Evolutionary conservation across 2,797 vertebrate genomes (phyloP).

Genomic region (Pachyuromys duprasi): DNA sequence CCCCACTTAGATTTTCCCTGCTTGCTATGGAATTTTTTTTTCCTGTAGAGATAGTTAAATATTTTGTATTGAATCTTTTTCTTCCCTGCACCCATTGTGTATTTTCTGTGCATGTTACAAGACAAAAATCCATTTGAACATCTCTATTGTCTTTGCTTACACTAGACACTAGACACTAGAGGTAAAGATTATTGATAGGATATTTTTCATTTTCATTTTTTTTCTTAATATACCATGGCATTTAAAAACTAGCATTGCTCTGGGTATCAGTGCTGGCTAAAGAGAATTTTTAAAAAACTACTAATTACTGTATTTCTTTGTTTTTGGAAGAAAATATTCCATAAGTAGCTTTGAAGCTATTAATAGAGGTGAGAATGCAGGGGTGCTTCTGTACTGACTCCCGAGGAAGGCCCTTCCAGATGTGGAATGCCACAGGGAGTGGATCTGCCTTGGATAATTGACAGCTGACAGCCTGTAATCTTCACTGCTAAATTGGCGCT

Average conservation of each 20-base stretch:
- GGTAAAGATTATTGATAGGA: constrained; percentile 12
- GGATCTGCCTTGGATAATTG: constrained; percentile 48
- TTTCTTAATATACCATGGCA: constrained; percentile 17
- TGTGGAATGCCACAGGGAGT: constrained; percentile 43
- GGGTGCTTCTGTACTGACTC: not conserved
- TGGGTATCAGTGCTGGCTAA: not conserved
- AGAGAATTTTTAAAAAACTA: not conserved
- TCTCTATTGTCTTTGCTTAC: constrained; percentile 51
- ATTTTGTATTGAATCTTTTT: constrained; percentile 16
- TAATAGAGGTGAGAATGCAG: not conserved
- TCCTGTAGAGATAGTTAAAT: not conserved
- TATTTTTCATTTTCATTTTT: constrained; percentile 28
- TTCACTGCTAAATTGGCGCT: constrained; percentile 41
- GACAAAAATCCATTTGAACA: not conserved
- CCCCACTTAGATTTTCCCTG: not conserved
- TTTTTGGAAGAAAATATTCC: constrained; percentile 39
- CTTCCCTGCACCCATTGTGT: not conserved
- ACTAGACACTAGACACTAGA: constrained; percentile 29
- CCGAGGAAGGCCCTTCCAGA: constrained; percentile 59
- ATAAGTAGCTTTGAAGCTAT: constrained; percentile 50
- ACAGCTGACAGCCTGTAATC: constrained; percentile 60
- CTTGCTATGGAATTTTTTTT: fast-evolving
- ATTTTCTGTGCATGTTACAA: constrained; percentile 16
- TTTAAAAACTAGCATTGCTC: not conserved
- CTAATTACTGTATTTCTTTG: not conserved